Evolutionary conservation across 30 jellyfish, hydroid and myxozoan species (phyloP), one percentile per base, ranked within the genome.

Genomic region (Morbakka virulenta): DNA sequence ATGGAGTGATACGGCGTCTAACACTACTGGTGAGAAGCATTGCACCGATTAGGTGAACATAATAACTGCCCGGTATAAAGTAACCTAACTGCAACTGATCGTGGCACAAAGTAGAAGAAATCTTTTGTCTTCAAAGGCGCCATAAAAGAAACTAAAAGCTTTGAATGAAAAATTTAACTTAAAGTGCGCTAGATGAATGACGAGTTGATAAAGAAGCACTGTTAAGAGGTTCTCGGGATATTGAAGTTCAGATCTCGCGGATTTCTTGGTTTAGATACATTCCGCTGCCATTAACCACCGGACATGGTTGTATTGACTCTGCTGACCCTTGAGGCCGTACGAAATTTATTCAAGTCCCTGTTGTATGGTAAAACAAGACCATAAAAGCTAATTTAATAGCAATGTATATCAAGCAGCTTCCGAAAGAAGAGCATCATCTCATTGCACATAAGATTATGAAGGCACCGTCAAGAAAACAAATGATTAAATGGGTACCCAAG

Each of bases 51-150:
- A 47, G 74, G 57, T 41, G n/a, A 64, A 64, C 65, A 23, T 69
- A 34, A 69, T 21, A 2, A 69, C 81, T 3, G 49, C 73, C 3
- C 61, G 61, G 4, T 74, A 73, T 27, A 68, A 73, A 35, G 51
- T 29, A 48, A 74, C 85, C 22, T 73, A 47, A 69, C 81, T 2
- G 81, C 81, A 69, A 69, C 85, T 50, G 85, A 74, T 14, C 9
- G 17, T 6, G 17, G 57, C 57, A 41, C 57, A 41, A 41, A 41
- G 57, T 6, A 41, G 17, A 41, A 41, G 57, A 9, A 41, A 41
- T 6, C n/a, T n/a, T n/a, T n/a, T 9, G 57, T 41, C 13, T 41
- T 41, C 57, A 41, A 41, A 41, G 57, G 57, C 17, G 57, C 9
- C 17, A 41, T 6, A 17, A 41, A 17, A 41, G 57, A 41, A 41